Evolutionary conservation across 2,113 vertebrate species (phyloP), one percentile per base, ranked within the genome.

Genomic region (Saimiri boliviensis): DNA sequence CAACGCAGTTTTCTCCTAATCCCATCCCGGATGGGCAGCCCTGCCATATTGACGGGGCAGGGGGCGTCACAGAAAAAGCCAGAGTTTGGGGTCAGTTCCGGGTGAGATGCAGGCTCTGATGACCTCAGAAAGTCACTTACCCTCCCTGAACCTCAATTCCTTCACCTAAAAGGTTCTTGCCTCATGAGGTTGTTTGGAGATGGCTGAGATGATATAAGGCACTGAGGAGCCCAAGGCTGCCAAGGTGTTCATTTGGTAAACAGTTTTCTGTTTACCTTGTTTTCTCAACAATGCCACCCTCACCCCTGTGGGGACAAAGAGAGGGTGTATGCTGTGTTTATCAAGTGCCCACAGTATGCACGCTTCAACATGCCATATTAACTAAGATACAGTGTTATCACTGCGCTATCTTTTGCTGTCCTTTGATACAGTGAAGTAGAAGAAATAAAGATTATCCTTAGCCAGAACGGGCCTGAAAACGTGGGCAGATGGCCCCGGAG

Each of bases 351-450:
- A 21, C 1, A 0, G 37, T 4, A 4, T 25, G 56, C 23, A n/a
- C 0, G 0, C 23, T 7, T 94, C 21, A 10, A 19, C 0, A 1
- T 6, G 16, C 58, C 2, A 0, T 14, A 23, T 45, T 8, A 86
- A 52, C 40, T 19, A 8, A 3, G 0, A 20, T 30, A 3, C 2
- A 7, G 56, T 1, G 1, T 25, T 12, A 35, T n/a, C 42, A 8
- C 16, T 17, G 11, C 1, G 6, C 45, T 58, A 12, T 47, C 30
- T 40, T 58, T 45, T 71, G n/a, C 76, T 82, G 27, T 45, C 56
- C 32, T 54, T 86, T 37, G 42, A 60, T 52, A 30, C 4, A 10
- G 32, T 4, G 3, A 96, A 63, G 40, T 42, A 42, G 60, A 77
- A 86, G 56, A 81, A 49, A 70, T 40, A 70, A 82, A 60, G 42